These are phyloP conservation scores for Brassicogethes aeneus DNA, from an alignment of 2,888 invertebrate genomes.

Conservation along the genomic window DNA sequence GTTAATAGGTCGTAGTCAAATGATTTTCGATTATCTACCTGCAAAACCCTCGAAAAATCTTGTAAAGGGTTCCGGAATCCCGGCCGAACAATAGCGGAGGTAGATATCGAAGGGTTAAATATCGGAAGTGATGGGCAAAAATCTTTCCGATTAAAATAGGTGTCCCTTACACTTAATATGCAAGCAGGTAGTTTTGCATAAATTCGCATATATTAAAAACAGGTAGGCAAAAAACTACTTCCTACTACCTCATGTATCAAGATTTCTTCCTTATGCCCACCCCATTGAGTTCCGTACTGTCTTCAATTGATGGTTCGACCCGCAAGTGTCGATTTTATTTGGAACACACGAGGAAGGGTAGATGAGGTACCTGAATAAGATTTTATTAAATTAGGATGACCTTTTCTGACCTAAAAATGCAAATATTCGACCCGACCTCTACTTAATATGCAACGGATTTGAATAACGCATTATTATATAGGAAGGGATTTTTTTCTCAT, in stretches of 20 bases:
- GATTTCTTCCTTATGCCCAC: constrained; percentile 17
- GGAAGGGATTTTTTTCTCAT: constrained; percentile 34
- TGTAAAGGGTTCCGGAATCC: constrained; percentile 21
- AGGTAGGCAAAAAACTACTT: constrained; percentile 40
- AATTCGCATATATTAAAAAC: constrained; percentile 41
- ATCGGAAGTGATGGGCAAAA: constrained; percentile 14
- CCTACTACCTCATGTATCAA: constrained; percentile 26
- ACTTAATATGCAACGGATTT: constrained; percentile 40
- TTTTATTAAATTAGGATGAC: constrained; percentile 37
- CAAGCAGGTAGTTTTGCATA: constrained; percentile 43
- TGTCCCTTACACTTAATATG: constrained; percentile 44
- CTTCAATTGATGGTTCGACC: constrained; percentile 11
- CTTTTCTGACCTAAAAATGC: constrained; percentile 36
- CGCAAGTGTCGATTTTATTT: constrained; percentile 22
- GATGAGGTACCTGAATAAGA: constrained; percentile 29
- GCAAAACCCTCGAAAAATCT: constrained; percentile 16
- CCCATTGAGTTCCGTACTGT: constrained; percentile 12
- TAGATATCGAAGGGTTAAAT: constrained; percentile 9
- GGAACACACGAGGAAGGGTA: constrained; percentile 12
- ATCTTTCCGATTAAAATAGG: constrained; percentile 33
- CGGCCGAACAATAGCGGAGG: constrained; percentile 3
- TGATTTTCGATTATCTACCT: constrained; percentile 25
- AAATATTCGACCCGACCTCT: constrained; percentile 36
- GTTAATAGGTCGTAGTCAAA: constrained; percentile 40
- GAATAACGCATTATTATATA: constrained; percentile 33